A percentile compares a stretch with the other conserved stretches of the same genome.
Conservation (phyloP, 2,888 invertebrate genomes). For the Cerastis rubricosa region DNA sequence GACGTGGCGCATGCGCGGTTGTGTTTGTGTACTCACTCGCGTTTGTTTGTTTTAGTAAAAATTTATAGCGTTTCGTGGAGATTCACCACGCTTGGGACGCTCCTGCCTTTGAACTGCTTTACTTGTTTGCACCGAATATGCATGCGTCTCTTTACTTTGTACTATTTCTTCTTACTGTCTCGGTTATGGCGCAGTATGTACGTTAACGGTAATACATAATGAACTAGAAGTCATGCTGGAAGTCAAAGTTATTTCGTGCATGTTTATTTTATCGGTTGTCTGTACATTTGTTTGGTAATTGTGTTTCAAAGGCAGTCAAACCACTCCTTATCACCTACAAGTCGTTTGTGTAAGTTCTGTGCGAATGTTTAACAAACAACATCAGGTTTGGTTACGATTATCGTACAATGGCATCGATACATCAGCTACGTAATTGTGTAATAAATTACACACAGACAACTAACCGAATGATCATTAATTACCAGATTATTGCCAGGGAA, state of each 20-base stretch:
- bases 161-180: slow-evolving; percentile 58
- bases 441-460: slow-evolving; percentile 61
- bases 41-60: slow-evolving; percentile 87
- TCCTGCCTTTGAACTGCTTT: slow-evolving; percentile 80
- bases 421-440: slow-evolving; percentile 56
- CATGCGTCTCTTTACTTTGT: slow-evolving; percentile 71
- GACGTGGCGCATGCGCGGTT: slow-evolving; percentile 74
- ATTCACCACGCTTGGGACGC: slow-evolving; percentile 75
- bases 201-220: slow-evolving; percentile 31
- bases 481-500: slow-evolving; percentile 75
- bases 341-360: slow-evolving; percentile 30
- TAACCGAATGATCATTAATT: slow-evolving; percentile 69
- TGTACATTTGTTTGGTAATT: slow-evolving; percentile 16
- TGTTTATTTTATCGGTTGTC: slow-evolving; percentile 17
- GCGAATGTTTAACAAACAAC: slow-evolving; percentile 52
- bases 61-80: slow-evolving; percentile 82
- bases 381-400: slow-evolving; percentile 43
- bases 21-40: slow-evolving; percentile 80
- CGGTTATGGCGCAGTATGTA: slow-evolving; percentile 36
- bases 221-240: slow-evolving; percentile 1
- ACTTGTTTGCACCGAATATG: slow-evolving; percentile 70
- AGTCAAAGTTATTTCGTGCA: slow-evolving; percentile 27
- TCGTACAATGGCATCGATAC: slow-evolving; percentile 42
- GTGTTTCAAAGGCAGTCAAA: slow-evolving; percentile 25
- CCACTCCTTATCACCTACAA: slow-evolving; percentile 32